Conservation (phyloP, 1,140 invertebrate genomes). For the Rhynchophorus ferrugineus region DNA sequence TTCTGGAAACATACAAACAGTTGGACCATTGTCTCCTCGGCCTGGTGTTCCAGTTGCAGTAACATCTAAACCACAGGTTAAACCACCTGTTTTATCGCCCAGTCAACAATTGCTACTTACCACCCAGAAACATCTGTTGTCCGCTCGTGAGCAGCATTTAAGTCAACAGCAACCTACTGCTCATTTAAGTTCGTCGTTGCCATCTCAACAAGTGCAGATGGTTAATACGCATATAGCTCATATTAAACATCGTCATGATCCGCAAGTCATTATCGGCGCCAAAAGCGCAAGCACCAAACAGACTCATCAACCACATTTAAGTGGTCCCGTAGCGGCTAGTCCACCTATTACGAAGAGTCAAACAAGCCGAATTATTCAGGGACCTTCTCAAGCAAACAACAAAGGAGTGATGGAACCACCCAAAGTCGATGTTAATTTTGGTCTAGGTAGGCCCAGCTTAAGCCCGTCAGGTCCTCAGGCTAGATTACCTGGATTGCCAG, state of each 20-base stretch:
- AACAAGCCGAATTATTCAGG: slow-evolving; percentile 13
- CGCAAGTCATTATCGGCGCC: slow-evolving; percentile 19
- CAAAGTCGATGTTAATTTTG: slow-evolving; percentile 49
- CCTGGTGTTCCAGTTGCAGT: slow-evolving; percentile 23
- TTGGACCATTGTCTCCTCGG: slow-evolving; percentile 32
- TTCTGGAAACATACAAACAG: slow-evolving; percentile 1
- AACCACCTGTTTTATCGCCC: slow-evolving; percentile 38
- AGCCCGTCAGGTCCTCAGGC: slow-evolving; percentile 51
- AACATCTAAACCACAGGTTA: slow-evolving; percentile 21
- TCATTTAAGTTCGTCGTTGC: slow-evolving; percentile 17
- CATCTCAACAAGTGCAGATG: slow-evolving; percentile 22
- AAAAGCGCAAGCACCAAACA: slow-evolving; percentile 13
- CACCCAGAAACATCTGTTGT: slow-evolving; percentile 30
- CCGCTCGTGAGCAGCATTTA: slow-evolving; percentile 25
- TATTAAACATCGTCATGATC: slow-evolving; percentile 24
- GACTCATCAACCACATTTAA: slow-evolving; percentile 38
- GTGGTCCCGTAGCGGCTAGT: slow-evolving; percentile 49
- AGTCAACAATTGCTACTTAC: slow-evolving; percentile 17
- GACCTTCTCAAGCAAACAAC: slow-evolving; percentile 22
- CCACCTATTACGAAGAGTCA: slow-evolving; percentile 48
- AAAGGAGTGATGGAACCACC: slow-evolving; percentile 47
- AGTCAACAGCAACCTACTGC: slow-evolving; percentile 15
- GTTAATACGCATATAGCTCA: slow-evolving; percentile 29
- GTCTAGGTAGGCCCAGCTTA: slow-evolving; percentile 53
- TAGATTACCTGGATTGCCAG: slow-evolving; percentile 47